Conservation (phyloP, 2,888 invertebrate species). For the Amphipyra berbera region DNA sequence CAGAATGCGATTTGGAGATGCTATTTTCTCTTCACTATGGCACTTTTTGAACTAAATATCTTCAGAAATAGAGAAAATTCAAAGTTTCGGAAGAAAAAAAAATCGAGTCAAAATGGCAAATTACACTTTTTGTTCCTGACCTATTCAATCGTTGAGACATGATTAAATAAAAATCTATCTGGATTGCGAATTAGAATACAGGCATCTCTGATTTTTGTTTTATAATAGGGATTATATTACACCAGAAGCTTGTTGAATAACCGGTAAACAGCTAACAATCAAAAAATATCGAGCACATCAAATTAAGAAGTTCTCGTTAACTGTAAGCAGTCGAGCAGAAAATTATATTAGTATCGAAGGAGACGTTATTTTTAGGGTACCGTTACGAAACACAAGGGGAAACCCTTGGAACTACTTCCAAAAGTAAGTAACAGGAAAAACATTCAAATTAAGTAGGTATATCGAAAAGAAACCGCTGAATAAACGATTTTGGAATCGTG, state of each 20-base stretch:
- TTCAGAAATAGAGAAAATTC: too few relatives aligned
- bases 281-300: conserved; percentile 71
- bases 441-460: conserved; percentile 30
- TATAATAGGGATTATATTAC: neutral
- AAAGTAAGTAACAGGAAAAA: conserved; percentile 36
- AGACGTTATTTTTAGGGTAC: conserved; percentile 64
- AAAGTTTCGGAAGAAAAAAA: too few relatives aligned
- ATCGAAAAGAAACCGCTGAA: conserved; percentile 3
- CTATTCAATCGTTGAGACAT: too few relatives aligned
- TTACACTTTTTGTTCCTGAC: too few relatives aligned
- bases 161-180: too few relatives aligned
- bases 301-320: conserved; percentile 76
- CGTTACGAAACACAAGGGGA: conserved; percentile 31
- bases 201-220: neutral
- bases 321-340: conserved; percentile 71
- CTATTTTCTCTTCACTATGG: too few relatives aligned
- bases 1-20: too few relatives aligned
- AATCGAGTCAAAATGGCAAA: too few relatives aligned
- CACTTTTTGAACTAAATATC: too few relatives aligned
- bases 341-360: conserved; percentile 77
- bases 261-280: conserved; percentile 55
- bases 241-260: conserved; percentile 50
- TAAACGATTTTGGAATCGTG: conserved; percentile 4
- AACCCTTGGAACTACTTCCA: conserved; percentile 25
- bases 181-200: too few relatives aligned